Evolutionary conservation across 2,113 vertebrate species (phyloP), one percentile per base, ranked within the genome.

Genomic region (Tychaedon coryphoeus): DNA sequence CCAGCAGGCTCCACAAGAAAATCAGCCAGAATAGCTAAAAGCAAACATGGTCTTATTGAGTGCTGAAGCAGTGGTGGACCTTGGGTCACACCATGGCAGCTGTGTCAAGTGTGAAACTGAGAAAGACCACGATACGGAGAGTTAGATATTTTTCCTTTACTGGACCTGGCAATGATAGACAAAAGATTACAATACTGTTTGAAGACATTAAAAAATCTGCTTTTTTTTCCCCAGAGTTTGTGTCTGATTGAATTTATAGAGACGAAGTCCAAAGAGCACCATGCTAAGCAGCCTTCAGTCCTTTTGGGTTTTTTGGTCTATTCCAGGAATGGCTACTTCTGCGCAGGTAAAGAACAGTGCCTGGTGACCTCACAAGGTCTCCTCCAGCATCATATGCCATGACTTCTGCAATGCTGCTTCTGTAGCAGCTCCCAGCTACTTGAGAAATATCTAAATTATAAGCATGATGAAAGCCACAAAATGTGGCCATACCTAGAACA

Each of bases 401-500:
- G 64, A 65, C 17, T 88, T 64, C 62, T 70, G 26, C 19, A 54
- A 19, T 2, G 1, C 20, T 80, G 19, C 29, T 91, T 74, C 61
- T 60, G 19, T 11, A 57, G 40, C 22, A 73, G 19, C 12, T 43
- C 40, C 43, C 17, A 8, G 34, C 16, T 43, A 4, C 33, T 28
- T 31, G 34, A 76, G 60, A 83, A 88, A 86, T 58, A 88, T 18
- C 29, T 14, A 51, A 7, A 36, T n/a, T n/a, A 28, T 18, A 64
- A 77, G 40, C 2, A 2, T 8, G 23, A 76, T 8, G 29, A 45
- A 82, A 78, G 29, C 42, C 34, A 64, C 8, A 42, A 45, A 85
- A 64, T 1, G 0, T 22, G 29, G 29, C 40, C 0, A 0, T 53
- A 53, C 56, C 77, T 79, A 72, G 50, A 42, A n/a, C 1, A 10